phyloP scores from a whole-genome alignment of 2,888 invertebrate species.

The Sinhomidia bicolor region DNA sequence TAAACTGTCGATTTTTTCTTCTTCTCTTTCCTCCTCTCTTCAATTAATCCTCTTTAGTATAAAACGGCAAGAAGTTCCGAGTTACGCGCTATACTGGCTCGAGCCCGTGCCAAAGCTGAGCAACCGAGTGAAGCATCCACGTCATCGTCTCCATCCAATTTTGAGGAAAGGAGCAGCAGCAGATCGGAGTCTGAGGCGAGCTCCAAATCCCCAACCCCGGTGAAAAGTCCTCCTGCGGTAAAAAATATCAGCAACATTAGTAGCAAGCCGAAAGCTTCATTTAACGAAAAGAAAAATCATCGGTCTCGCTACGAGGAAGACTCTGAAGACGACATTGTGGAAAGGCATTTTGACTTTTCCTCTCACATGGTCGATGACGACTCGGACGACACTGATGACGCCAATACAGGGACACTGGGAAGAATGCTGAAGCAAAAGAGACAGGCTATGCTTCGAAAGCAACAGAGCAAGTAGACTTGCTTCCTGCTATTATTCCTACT shows the following conservation, averaged over 20 bases:
- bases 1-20: background rate
- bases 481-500: too few relatives aligned
- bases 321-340: slow-evolving; percentile 71
- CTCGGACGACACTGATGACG: slow-evolving; percentile 66
- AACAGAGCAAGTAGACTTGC: slow-evolving; percentile 61
- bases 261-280: slow-evolving; percentile 3
- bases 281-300: background rate
- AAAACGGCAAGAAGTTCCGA: slow-evolving; percentile 90
- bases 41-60: slow-evolving; percentile 84
- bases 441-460: slow-evolving; percentile 76
- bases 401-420: slow-evolving; percentile 75
- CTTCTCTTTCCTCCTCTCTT: too few relatives aligned
- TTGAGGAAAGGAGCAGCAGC: slow-evolving; percentile 44
- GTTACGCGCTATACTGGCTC: slow-evolving; percentile 88
- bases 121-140: slow-evolving; percentile 48
- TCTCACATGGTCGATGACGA: slow-evolving; percentile 51
- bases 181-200: slow-evolving; percentile 61
- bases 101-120: slow-evolving; percentile 88
- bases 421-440: slow-evolving; percentile 75
- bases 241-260: background rate
- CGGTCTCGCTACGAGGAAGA: slow-evolving; percentile 71
- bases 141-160: background rate
- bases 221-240: slow-evolving; percentile 37
- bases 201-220: slow-evolving; percentile 60
- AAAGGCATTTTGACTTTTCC: slow-evolving; percentile 57